phyloP scores from a whole-genome alignment of 1,140 invertebrate genomes.

The Pinna nobilis region DNA sequence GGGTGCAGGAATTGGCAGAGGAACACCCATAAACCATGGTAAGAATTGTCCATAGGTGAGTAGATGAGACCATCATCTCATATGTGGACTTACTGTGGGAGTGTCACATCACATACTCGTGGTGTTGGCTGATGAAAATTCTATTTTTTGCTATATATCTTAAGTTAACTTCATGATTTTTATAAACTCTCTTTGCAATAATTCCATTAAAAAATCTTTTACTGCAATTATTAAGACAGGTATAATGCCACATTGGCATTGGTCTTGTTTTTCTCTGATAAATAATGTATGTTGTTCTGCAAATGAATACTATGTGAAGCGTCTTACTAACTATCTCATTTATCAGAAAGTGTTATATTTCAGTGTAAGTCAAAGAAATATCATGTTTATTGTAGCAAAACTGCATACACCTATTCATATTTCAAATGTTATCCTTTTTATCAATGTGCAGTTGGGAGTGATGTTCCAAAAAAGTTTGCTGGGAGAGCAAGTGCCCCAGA shows the following conservation, averaged over 20 bases:
- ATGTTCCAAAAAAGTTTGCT: conserved; percentile 36
- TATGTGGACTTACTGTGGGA: no score
- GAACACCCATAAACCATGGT: conserved; percentile 16
- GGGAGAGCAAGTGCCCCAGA: conserved; percentile 36
- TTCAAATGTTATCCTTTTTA: neutral
- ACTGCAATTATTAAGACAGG: neutral
- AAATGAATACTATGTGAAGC: neutral
- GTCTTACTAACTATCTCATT: neutral
- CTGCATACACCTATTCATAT: neutral
- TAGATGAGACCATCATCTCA: no score
- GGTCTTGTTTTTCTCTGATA: neutral
- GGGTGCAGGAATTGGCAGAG: conserved; percentile 37
- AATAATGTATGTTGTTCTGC: no score
- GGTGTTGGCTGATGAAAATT: no score
- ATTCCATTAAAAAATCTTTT: neutral
- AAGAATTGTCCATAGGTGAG: neutral
- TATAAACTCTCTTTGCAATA: neutral
- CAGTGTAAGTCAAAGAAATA: neutral
- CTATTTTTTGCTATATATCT: no score
- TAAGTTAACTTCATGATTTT: neutral
- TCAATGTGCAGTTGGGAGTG: neutral
- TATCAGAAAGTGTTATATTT: neutral
- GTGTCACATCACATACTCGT: no score
- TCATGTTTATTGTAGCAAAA: neutral
- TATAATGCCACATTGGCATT: neutral